Base-by-base conservation (phyloP, 1,140 invertebrate species). In the Riptortus pedestris region DNA sequence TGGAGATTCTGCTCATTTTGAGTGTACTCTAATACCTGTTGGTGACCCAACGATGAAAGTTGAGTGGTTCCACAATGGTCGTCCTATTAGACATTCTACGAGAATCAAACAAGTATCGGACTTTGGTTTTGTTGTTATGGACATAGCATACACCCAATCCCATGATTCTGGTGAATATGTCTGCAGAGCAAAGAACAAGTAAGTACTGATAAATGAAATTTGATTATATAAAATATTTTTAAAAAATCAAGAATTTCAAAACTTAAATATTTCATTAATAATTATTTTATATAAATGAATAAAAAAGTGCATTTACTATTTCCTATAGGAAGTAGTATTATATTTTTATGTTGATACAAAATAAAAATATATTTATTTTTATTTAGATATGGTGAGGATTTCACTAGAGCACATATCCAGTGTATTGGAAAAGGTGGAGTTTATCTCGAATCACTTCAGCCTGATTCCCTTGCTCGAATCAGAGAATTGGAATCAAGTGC, bases 21-120 rank as follows among this genome's bases (percentile, higher is more conserved):
- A 96, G 76, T 94, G 90, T 70, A 93, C 90, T 4, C 76, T 96
- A 26, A 83, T 93, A 22, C 93, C 93, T 3, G 87, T 92, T n/a
- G 88, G 88, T 63, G 93, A 96, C 79, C 91, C 92, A 11, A 83
- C 89, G n/a, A 83, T 96, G 76, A 90, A 90, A 72, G 90, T 97
- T 18, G 93, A 96, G 77, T 97, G 93, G 93, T 95, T 91, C 75
- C 90, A 95, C 67, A 93, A 96, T 73, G 91, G 90, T 4, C 80
- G 90, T 71, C 89, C 90, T 26, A 72, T 96, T 51, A 80, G 87
- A 57, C 89, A 95, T 70, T 91, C 91, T 7, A 91, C 88, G 33
- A 83, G 94, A 62, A 95, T 95, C 67, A 96, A 96, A 73, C 90
- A 91, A 66, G 86, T 95, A 0, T 93, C 91, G 65, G 94, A 97